These are phyloP conservation scores for Therioaphis trifolii DNA, from an alignment of 2,888 invertebrate species.

Conservation along the genomic window DNA sequence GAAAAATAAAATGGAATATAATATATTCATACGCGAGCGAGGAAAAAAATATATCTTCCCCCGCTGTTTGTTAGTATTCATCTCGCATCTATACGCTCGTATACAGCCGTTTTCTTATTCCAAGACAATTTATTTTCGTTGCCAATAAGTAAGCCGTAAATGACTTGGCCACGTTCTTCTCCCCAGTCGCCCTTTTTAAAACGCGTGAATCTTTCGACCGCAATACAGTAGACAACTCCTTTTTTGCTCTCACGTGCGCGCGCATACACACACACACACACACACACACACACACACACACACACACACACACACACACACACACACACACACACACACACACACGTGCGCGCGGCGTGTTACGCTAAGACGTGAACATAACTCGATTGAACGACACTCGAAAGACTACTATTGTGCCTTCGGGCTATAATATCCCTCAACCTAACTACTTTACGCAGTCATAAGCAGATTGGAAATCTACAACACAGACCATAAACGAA, in stretches of 20 bases:
- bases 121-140: constrained; percentile 42
- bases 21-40: neutral
- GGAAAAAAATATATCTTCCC: neutral
- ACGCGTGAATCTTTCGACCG: constrained; percentile 18
- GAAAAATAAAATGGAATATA: neutral
- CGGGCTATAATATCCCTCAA: neutral
- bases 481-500: neutral
- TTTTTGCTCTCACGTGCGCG: no score
- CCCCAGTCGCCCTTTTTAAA: constrained; percentile 7
- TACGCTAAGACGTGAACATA: no score
- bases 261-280: no score
- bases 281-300: no score
- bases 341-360: no score
- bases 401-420: neutral
- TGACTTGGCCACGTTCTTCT: constrained; percentile 17
- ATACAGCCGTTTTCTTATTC: constrained; percentile 3
- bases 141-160: constrained; percentile 42
- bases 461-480: constrained; percentile 36
- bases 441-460: constrained; percentile 3
- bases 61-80: constrained; percentile 26
- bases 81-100: neutral
- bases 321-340: no score
- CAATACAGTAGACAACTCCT: neutral
- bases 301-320: no score
- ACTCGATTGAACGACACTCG: constrained; percentile 29